Percentiles rank a stretch among this genome's conserved stretches.
These are phyloP conservation scores for Crenichthys baileyi DNA, from an alignment of 2,797 vertebrate species.

Conservation along the genomic window DNA sequence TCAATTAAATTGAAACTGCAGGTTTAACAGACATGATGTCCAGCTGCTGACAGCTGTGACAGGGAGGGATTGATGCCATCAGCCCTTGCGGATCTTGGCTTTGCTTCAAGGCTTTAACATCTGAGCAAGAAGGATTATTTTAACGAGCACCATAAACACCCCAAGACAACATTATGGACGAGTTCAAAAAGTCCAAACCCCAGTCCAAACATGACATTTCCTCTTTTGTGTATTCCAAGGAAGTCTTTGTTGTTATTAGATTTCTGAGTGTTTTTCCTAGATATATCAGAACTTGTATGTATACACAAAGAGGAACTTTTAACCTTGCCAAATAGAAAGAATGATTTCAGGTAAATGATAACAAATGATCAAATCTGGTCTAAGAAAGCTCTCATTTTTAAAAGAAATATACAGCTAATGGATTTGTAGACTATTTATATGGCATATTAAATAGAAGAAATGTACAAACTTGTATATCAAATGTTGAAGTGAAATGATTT, in stretches of 20 bases:
- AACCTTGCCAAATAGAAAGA: background rate
- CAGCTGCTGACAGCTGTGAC: conserved; percentile 11
- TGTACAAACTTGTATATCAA: background rate
- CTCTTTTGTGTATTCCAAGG: conserved; percentile 62
- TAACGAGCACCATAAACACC: conserved; percentile 57
- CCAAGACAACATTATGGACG: conserved; percentile 60
- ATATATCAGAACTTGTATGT: conserved; percentile 7
- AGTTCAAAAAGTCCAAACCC: conserved; percentile 43
- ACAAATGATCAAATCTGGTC: background rate
- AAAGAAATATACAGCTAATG: conserved; percentile 2
- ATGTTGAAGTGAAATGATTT: background rate
- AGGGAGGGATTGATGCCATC: conserved; percentile 25
- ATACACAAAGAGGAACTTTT: background rate
- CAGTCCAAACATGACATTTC: conserved; percentile 54
- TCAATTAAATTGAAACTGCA: background rate
- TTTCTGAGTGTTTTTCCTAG: conserved; percentile 41
- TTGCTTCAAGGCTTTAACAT: conserved; percentile 41
- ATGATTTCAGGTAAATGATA: background rate
- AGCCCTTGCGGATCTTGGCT: conserved; percentile 46
- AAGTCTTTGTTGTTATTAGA: conserved; percentile 59
- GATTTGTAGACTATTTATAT: background rate
- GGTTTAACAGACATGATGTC: background rate
- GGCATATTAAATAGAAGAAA: background rate
- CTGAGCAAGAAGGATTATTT: conserved; percentile 38
- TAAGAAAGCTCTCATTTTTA: background rate